Evolutionary conservation across 2,888 invertebrate genomes (phyloP).

Genomic region (Ctena decussata): DNA sequence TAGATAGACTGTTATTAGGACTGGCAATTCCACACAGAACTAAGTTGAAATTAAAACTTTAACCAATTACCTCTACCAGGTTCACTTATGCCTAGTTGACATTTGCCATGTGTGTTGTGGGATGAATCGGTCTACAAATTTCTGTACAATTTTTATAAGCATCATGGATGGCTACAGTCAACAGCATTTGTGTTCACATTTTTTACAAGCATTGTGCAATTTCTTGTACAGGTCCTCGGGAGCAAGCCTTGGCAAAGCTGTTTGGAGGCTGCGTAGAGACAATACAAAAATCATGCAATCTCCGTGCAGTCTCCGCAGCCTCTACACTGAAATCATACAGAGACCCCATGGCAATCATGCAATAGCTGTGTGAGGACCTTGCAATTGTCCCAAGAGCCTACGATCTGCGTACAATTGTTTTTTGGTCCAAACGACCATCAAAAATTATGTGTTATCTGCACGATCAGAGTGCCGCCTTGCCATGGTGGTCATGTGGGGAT

Average conservation of each 20-base stretch:
- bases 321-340: neutral
- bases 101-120: neutral
- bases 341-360: neutral
- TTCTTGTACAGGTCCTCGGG: neutral
- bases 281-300: neutral
- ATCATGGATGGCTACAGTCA: neutral
- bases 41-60: too few species aligned
- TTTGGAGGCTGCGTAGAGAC: neutral
- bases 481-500: too few species aligned
- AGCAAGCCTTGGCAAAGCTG: neutral
- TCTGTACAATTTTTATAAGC: neutral
- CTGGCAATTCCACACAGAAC: too few species aligned
- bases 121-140: neutral
- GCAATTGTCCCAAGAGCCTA: too few species aligned
- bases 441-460: too few species aligned
- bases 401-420: too few species aligned
- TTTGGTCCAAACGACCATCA: too few species aligned
- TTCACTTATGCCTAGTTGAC: neutral
- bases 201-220: neutral
- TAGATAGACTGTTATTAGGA: too few species aligned
- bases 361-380: neutral
- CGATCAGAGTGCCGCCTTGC: too few species aligned
- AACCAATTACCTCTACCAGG: too few species aligned
- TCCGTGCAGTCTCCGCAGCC: neutral
- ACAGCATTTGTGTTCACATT: neutral